Conservation (phyloP, 30 jellyfish, hydroid and myxozoan species). For the Mastigias papua region DNA sequence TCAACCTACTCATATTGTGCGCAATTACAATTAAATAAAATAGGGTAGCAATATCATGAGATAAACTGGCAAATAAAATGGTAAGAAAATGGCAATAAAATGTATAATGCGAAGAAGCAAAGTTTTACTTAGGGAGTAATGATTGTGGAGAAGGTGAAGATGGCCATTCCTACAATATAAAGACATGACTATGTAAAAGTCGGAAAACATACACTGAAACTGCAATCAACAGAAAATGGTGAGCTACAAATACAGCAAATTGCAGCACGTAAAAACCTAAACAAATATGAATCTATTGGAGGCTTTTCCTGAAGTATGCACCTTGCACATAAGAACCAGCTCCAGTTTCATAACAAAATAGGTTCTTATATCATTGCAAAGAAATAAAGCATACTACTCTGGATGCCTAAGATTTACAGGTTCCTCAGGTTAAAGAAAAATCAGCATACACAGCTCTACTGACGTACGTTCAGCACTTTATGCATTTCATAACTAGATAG, state of each 20-base stretch:
- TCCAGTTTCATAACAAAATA: no score
- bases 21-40: neutral
- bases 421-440: no score
- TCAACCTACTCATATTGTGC: neutral
- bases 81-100: neutral
- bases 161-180: constrained; percentile 27
- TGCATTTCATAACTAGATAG: no score
- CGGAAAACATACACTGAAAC: neutral
- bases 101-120: neutral
- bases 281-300: neutral
- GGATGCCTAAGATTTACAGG: no score
- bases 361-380: no score
- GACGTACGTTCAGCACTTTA: no score
- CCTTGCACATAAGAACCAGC: no score
- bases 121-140: constrained; percentile 47
- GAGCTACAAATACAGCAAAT: neutral
- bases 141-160: constrained; percentile 65
- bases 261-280: neutral
- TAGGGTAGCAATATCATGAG: neutral
- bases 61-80: neutral
- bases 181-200: neutral
- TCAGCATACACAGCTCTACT: no score
- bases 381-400: no score
- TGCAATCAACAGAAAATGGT: no score
- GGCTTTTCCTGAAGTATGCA: neutral